phyloP scores from a whole-genome alignment of 2,797 vertebrate genomes.

The Crypturellus tataupa region DNA sequence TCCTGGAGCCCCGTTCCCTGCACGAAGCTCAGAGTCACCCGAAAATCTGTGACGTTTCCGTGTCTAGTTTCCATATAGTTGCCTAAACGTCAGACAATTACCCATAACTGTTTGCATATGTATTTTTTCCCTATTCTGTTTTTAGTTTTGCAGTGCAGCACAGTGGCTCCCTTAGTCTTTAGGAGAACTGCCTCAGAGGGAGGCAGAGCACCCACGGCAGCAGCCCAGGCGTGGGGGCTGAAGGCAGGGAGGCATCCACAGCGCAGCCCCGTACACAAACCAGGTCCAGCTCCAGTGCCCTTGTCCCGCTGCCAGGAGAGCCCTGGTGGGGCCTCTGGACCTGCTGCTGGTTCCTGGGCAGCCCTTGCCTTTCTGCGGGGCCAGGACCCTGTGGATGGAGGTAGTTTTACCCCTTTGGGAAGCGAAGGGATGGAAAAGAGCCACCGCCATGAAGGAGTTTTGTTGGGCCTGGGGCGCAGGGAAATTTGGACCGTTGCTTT shows the following conservation, averaged over 20 bases:
- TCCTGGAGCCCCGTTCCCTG: conserved; percentile 73
- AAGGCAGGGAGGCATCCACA: background rate
- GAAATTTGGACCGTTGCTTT: background rate
- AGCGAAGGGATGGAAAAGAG: too few species aligned
- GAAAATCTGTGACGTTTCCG: conserved; percentile 63
- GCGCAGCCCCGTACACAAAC: background rate
- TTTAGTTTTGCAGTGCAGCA: background rate
- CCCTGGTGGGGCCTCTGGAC: background rate
- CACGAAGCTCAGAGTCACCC: conserved; percentile 73
- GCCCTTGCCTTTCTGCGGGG: too few species aligned
- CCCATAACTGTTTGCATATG: conserved; percentile 29
- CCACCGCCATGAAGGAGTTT: too few species aligned
- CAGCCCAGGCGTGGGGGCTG: background rate
- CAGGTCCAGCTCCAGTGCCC: background rate
- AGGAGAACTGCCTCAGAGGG: background rate
- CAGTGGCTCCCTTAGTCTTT: background rate
- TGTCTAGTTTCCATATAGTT: conserved; percentile 46
- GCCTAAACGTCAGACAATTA: conserved; percentile 50
- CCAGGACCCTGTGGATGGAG: too few species aligned
- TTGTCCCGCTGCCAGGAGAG: background rate
- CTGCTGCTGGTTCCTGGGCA: too few species aligned
- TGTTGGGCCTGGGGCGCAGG: background rate
- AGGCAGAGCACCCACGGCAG: background rate
- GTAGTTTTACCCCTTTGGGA: too few species aligned
- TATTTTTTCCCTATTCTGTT: background rate